Percentiles rank a stretch among this genome's conserved stretches.
These are phyloP conservation scores for Eilema griseolum DNA, from an alignment of 2,888 invertebrate species.

Conservation along the genomic window DNA sequence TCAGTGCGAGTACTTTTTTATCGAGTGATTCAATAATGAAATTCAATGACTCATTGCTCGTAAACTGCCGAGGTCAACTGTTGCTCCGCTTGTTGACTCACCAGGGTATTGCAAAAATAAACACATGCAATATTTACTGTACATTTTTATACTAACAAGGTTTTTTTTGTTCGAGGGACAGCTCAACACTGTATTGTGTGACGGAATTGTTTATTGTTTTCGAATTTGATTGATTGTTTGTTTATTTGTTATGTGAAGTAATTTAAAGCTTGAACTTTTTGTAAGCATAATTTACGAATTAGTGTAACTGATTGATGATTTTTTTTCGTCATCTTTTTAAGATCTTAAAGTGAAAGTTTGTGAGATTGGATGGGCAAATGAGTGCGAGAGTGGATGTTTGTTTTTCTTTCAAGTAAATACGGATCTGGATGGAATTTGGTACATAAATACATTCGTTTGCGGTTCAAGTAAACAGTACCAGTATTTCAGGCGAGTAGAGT, in stretches of 20 bases:
- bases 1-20: constrained; percentile 44
- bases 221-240: neutral
- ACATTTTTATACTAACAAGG: constrained; percentile 23
- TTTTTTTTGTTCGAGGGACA: constrained; percentile 19
- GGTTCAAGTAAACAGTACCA: too few species aligned
- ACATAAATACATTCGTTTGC: too few species aligned
- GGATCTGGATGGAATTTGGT: too few species aligned
- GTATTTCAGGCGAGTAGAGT: too few species aligned
- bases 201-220: constrained; percentile 7
- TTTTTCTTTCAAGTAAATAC: too few species aligned
- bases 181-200: neutral
- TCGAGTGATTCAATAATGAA: constrained; percentile 65
- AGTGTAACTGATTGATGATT: neutral
- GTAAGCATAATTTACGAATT: neutral
- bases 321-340: neutral
- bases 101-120: constrained; percentile 61
- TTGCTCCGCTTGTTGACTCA: constrained; percentile 64
- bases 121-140: constrained; percentile 40
- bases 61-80: constrained; percentile 62
- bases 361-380: too few species aligned
- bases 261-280: neutral
- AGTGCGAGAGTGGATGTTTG: too few species aligned
- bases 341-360: too few species aligned
- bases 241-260: neutral
- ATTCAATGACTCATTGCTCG: constrained; percentile 37